Evolutionary conservation across 2,888 invertebrate species (phyloP), one percentile per base, ranked within the genome.

Genomic region (Bugula neritina): DNA sequence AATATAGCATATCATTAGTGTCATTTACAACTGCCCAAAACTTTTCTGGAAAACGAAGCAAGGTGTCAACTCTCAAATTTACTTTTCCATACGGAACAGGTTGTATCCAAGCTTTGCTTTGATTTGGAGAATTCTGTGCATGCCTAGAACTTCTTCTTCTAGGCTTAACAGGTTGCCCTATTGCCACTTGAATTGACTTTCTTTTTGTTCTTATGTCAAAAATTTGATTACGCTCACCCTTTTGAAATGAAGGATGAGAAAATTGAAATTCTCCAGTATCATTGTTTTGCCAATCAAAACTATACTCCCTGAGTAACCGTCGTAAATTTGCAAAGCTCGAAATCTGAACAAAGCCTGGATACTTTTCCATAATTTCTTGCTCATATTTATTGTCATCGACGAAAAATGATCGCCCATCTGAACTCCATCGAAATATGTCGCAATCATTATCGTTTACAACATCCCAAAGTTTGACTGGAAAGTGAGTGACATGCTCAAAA

Each of bases 331-430:
- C 74, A 74, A 82, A 80, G 3, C 78, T 74, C 10, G 80, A 75
- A 69, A 81, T 81, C 73, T 80, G 79, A 1, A 82, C 78, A 73
- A 82, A 80, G 10, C 80, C 80, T 1, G 82, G 82, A 71, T 82
- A 80, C 27, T 75, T 72, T 31, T 74, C 74, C 79, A 81, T 79
- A 13, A 81, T 79, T 35, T 76, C 74, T 1, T 76, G 74, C 72
- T 80, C 81, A 70, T 80, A 81, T 23, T 43, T 13, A n/a, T n/a
- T 35, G 13, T 71, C 70, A 69, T 74, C 58, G 27, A 75, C 74
- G 17, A 55, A 31, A 23, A 75, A 34, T 1, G 72, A 70, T 0
- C 34, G 71, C 13, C 75, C 75, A 72, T 63, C 57, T 0, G 3
- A 10, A n/a, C 55, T 54, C 29, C 73, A 71, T 63, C 71, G 54